Base-by-base conservation (phyloP, 2,888 invertebrate genomes). In the Scrobipalpa costella region DNA sequence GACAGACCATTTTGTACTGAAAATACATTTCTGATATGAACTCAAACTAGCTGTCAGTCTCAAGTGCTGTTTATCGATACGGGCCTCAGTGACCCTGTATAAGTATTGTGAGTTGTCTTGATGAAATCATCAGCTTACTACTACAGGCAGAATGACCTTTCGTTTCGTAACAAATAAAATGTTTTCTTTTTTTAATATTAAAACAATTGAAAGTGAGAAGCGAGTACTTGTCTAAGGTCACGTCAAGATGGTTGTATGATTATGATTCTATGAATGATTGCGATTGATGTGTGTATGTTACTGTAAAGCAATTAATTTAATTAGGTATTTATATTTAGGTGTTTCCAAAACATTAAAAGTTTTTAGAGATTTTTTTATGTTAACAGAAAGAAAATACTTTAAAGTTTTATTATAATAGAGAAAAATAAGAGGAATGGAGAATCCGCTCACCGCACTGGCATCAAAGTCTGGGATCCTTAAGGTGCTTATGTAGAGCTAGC, bases 151-250 rank as follows among this genome's bases (percentile, higher is more conserved):
- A 66, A 40, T 82, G 86, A 86, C 86, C 87, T 87, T 84, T 85
- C 71, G 77, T 78, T 78, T 76, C 73, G 75, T 73, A 78, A 77
- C 73, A 73, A 73, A 75, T 65, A 65, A 73, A 73, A 71, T 68
- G 66, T 65, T 59, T 71, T 67, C 9, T 73, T 76, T 78, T 80
- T 81, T 79, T 77, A 79, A 27, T 27, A 27, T 75, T 84, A 84
- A 88, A 88, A 88, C 88, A 88, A 88, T 88, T 85, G 88, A 86
- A 86, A 87, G 87, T 81, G 79, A 79, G 77, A 73, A 69, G 74
- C 71, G 70, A 69, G 76, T 78, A 77, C 77, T 76, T 73, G 68
- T 66, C 66, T 83, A 81, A 85, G 86, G 85, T 84, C 85, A 79
- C 69, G 75, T 72, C 75, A 70, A 69, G 71, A 71, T 52, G 62